phyloP scores from a whole-genome alignment of 1,140 invertebrate genomes.

The Batillaria attramentaria region DNA sequence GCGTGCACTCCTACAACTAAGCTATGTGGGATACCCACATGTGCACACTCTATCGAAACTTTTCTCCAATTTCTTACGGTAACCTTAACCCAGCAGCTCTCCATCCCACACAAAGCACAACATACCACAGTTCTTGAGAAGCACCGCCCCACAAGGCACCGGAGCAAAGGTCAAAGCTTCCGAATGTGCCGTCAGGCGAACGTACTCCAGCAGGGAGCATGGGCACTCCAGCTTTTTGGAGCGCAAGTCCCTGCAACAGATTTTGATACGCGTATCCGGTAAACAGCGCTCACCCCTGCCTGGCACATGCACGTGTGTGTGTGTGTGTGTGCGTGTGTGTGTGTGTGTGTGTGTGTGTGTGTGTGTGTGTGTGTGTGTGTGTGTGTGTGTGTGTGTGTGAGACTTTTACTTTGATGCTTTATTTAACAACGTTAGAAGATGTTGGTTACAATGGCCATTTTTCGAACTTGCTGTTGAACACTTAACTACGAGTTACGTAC shows the following conservation, averaged over 20 bases:
- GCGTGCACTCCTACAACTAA: too few species aligned
- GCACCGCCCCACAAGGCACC: background rate
- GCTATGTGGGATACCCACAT: too few species aligned
- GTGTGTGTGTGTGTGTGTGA: background rate
- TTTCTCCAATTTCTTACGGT: too few species aligned
- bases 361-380: background rate
- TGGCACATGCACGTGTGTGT: background rate
- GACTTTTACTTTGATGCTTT: background rate
- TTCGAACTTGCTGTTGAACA: background rate
- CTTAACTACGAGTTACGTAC: background rate
- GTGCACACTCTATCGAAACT: too few species aligned
- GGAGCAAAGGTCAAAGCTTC: slow-evolving; percentile 13
- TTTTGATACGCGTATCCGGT: background rate
- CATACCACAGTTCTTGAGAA: slow-evolving; percentile 3
- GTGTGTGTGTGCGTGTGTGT: background rate
- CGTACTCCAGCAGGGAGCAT: slow-evolving; percentile 15
- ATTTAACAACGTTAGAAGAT: background rate
- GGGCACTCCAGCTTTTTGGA: background rate
- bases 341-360: background rate
- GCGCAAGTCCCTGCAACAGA: slow-evolving; percentile 5
- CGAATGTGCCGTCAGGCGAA: background rate
- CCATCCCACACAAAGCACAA: too few species aligned
- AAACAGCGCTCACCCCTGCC: background rate
- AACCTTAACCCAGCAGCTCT: too few species aligned
- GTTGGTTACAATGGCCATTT: background rate